Evolutionary conservation across 2,888 invertebrate genomes (phyloP), one percentile per base, ranked within the genome.

Genomic region (Fragum fragum): DNA sequence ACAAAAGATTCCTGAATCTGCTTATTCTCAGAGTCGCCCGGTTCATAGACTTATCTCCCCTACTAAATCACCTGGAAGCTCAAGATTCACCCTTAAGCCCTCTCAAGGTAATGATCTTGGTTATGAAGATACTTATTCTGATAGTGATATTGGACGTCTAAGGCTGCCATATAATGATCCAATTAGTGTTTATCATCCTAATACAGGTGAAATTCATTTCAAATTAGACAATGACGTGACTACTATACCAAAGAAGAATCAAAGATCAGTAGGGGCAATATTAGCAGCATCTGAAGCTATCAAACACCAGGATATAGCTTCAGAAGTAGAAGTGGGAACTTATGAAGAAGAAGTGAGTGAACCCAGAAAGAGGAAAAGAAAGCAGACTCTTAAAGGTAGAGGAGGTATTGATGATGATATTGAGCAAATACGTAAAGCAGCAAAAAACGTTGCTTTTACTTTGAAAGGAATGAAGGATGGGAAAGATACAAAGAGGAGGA

Each of bases 211-310:
- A 70, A 80, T 85, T 36, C 79, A 80, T 39, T 79, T 85, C 23
- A 85, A 79, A 53, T 53, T 73, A 32, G 75, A 77, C 29, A 72
- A 73, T n/a, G 75, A 74, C n/a, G 63, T 71, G 23, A 68, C 69
- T n/a, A 70, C 57, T 16, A 52, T 28, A 11, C 79, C 76, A 18
- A 79, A 73, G 42, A 63, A 71, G n/a, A 71, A 36, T 55, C 77
- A 83, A 59, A 69, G 83, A 52, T 86, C 86, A 28, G 86, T 86
- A 32, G 81, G 79, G 42, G 86, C 86, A 16, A 86, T 86, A 42
- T 53, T 86, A 39, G 86, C 86, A n/a, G 86, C 86, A 29, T 86
- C 86, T 1, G 86, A 86, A 63, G 81, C 83, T n/a, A 86, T 86
- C 29, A 86, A 83, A 61, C 81, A 86, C 55, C 86, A 86, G 59